Percentiles rank a stretch among this genome's conserved stretches.
Conservation (phyloP, 1,140 invertebrate species). For the Solenopsis invicta region DNA sequence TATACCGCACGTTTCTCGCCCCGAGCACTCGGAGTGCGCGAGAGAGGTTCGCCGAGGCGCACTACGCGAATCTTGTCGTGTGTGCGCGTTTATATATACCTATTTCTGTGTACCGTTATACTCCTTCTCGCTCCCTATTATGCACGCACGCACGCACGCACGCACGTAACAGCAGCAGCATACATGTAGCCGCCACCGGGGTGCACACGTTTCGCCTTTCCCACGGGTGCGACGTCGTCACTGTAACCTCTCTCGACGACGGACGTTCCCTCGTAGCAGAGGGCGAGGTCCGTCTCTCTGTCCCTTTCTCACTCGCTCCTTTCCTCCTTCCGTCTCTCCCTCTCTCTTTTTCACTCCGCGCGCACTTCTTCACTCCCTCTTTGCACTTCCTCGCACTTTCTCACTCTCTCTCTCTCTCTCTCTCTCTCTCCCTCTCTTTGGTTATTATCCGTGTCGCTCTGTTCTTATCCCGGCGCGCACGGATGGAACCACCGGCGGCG, state of each 20-base stretch:
- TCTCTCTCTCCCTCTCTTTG: neutral
- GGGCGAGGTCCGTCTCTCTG: constrained; percentile 53
- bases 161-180: neutral
- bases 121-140: neutral
- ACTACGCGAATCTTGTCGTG: constrained; percentile 5
- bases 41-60: constrained; percentile 28
- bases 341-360: neutral
- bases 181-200: constrained; percentile 28
- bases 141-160: constrained; percentile 44
- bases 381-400: neutral
- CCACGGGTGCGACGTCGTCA: constrained; percentile 6
- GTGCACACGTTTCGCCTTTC: constrained; percentile 47
- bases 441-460: neutral
- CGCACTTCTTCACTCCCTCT: constrained; percentile 9
- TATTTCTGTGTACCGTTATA: constrained; percentile 6
- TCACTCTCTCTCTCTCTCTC: neutral
- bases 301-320: neutral
- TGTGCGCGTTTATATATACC: neutral
- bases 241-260: constrained; percentile 29
- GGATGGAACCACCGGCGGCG: constrained; percentile 8
- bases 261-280: constrained; percentile 44
- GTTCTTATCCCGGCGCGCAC: constrained; percentile 31
- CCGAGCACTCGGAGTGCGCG: neutral
- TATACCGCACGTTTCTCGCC: constrained; percentile 33
- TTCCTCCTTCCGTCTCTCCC: neutral